Percentiles rank a stretch among this genome's conserved stretches.
Conservation (phyloP, 1,140 invertebrate species). For the Drosophila ironensis region DNA sequence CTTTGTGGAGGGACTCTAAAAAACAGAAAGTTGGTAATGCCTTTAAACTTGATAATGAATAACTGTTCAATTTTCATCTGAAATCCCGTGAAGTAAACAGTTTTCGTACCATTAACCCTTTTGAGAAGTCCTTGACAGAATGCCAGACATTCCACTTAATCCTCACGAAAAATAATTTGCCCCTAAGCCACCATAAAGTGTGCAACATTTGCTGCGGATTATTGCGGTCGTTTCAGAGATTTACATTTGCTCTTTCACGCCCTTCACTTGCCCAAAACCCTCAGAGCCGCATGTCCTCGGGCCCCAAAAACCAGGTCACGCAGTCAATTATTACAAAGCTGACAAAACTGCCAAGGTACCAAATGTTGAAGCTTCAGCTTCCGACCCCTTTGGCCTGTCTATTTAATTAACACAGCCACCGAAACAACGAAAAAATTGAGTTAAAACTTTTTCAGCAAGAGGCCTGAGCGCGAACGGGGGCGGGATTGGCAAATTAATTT, state of each 20-base stretch:
- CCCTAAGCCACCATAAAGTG: slow-evolving; percentile 15
- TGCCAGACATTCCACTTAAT: not conserved
- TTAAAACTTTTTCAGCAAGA: slow-evolving; percentile 46
- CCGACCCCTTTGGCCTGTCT: slow-evolving; percentile 13
- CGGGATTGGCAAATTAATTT: slow-evolving; percentile 61
- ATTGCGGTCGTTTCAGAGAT: slow-evolving; percentile 38
- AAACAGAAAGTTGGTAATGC: too few species aligned
- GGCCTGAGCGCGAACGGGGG: not conserved
- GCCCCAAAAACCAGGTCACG: slow-evolving; percentile 17
- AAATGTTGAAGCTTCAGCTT: slow-evolving; percentile 24
- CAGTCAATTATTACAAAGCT: slow-evolving; percentile 72
- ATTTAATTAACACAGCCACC: slow-evolving; percentile 68
- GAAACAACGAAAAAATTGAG: slow-evolving; percentile 51
- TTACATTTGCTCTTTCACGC: slow-evolving; percentile 11
- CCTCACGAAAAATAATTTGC: not conserved
- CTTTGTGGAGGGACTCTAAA: too few species aligned
- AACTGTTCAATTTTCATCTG: not conserved
- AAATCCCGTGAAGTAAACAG: too few species aligned
- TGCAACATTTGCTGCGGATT: slow-evolving; percentile 39
- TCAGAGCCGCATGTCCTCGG: not conserved
- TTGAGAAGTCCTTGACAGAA: not conserved
- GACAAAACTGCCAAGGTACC: slow-evolving; percentile 57
- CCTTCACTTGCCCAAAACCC: slow-evolving; percentile 23
- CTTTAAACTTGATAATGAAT: too few species aligned
- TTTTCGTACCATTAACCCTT: too few species aligned